Conservation (phyloP, 2,888 invertebrate genomes). For the Blastobasis lacticolella region DNA sequence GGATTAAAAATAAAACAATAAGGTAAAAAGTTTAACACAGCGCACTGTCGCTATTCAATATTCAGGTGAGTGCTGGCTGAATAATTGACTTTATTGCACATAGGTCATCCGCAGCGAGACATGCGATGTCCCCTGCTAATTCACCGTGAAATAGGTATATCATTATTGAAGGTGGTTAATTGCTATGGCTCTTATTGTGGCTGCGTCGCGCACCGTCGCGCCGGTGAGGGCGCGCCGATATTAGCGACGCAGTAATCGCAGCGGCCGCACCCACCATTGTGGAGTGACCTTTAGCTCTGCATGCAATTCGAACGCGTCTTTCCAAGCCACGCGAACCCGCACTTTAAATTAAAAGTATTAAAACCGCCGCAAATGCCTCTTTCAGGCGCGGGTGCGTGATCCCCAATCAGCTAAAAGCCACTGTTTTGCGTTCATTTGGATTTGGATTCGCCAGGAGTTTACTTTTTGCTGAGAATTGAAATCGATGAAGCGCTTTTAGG, state of each 20-base stretch:
- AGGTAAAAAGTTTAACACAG: too few species aligned
- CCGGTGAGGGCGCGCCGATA: conserved; percentile 43
- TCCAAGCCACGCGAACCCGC: conserved; percentile 1
- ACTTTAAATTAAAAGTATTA: not conserved
- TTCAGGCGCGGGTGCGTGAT: not conserved
- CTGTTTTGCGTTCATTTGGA: too few species aligned
- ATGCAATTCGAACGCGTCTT: conserved; percentile 19
- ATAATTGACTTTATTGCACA: too few species aligned
- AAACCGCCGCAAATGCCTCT: not conserved
- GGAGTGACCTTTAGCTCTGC: conserved; percentile 31
- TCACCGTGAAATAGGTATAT: conserved; percentile 13
- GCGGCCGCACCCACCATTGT: conserved; percentile 43
- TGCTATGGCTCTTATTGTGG: conserved; percentile 31
- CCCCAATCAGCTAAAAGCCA: too few species aligned
- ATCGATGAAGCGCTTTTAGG: too few species aligned
- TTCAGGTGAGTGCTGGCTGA: too few species aligned
- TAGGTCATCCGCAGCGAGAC: too few species aligned
- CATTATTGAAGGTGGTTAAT: conserved; percentile 31
- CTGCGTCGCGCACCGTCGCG: conserved; percentile 35
- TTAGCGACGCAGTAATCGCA: conserved; percentile 28
- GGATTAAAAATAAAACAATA: too few species aligned
- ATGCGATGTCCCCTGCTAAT: conserved; percentile 5
- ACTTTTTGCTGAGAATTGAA: too few species aligned
- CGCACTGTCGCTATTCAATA: too few species aligned
- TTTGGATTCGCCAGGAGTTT: too few species aligned